Evolutionary conservation across 2,888 invertebrate genomes (phyloP), one percentile per base, ranked within the genome.

Genomic region (Bibio marci): DNA sequence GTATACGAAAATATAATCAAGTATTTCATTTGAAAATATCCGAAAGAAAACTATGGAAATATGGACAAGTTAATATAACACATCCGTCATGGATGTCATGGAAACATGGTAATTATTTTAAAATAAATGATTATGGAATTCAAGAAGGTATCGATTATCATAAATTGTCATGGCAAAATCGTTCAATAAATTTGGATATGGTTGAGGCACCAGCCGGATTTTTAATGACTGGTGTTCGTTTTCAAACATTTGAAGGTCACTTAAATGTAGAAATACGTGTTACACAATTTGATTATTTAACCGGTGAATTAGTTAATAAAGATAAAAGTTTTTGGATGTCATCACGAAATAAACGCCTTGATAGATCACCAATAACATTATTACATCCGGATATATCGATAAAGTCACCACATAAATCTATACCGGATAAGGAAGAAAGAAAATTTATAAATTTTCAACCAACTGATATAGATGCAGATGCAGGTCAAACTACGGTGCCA

Each of bases 171-270:
- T 80, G 75, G 63, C 76, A 79, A 51, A 69, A 69, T 47, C 61
- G 82, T 40, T 75, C 73, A 1, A 59, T 85, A 1, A 83, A 85
- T 54, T 57, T 85, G 47, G 83, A 83, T 49, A 77, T 79, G 49
- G 56, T 83, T 35, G 62, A 67, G 28, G 73, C 73, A 1, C 71
- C 75, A 1, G 50, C 56, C 1, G 73, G 73, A 39, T 69, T 75
- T 48, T 62, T 82, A 4, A 52, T 85, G 5, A 41, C 47, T 69
- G 75, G 75, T 26, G 62, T 73, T 0, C 70, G 75, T 46, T 78
- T 82, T 58, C 67, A 76, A 41, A 63, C 71, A 54, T 62, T 83
- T 17, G 83, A 83, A 12, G 66, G 76, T 0, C 81, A 82, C 52
- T 53, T 85, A 38, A 82, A 83, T 58, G 70, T 83, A 46, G 81